Percentiles rank a stretch among this genome's conserved stretches.
Evolutionary conservation across 53 echinoderm and acorn worm species (phyloP).

Genomic region (Zoroaster sp.): DNA sequence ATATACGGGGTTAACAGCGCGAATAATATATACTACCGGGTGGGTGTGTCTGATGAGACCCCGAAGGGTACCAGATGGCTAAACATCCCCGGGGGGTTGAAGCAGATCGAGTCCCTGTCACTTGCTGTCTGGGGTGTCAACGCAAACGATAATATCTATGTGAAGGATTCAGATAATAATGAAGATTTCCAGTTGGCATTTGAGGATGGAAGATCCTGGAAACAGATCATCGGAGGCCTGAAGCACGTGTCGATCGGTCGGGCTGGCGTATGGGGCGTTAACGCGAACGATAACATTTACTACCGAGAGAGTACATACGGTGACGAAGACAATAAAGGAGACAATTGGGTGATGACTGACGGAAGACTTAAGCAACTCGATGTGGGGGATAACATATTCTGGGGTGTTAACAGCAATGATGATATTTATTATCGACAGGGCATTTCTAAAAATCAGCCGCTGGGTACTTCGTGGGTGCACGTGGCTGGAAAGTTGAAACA

Average conservation of each 20-base stretch:
- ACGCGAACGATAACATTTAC: neutral
- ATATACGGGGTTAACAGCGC: neutral
- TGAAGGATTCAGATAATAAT: neutral
- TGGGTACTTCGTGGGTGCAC: neutral
- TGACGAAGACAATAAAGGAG: neutral
- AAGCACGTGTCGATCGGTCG: neutral
- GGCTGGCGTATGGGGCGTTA: conserved; percentile 4
- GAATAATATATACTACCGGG: neutral
- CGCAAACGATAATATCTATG: neutral
- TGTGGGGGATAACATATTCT: neutral
- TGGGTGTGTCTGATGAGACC: neutral
- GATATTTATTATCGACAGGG: neutral
- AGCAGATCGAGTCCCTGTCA: conserved; percentile 2
- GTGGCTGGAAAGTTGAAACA: neutral
- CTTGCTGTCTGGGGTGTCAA: neutral
- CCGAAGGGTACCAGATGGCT: neutral
- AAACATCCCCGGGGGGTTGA: neutral
- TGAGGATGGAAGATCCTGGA: neutral
- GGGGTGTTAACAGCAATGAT: neutral
- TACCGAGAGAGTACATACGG: neutral
- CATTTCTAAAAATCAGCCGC: neutral
- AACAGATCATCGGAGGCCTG: neutral
- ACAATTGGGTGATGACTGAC: neutral
- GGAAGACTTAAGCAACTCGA: neutral
- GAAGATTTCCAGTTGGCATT: neutral